These are phyloP conservation scores for Choristoneura fumiferana DNA, from an alignment of 1,140 invertebrate genomes.

Conservation along the genomic window DNA sequence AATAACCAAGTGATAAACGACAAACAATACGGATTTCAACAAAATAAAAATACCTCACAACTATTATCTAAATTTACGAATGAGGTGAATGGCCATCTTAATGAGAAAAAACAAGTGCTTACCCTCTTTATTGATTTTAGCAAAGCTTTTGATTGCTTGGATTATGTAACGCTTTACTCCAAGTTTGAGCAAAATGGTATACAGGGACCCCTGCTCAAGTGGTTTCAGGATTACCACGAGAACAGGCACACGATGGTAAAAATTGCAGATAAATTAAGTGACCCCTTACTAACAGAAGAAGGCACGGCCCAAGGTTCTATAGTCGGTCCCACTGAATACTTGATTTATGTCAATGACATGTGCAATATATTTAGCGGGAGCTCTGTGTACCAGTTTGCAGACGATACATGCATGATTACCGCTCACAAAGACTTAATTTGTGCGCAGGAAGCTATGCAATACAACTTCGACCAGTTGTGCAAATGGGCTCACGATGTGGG, in stretches of 20 bases:
- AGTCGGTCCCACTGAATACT: not conserved
- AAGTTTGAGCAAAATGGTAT: not conserved
- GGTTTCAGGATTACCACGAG: not conserved
- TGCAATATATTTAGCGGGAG: no score
- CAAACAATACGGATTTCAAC: not conserved
- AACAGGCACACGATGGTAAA: not conserved
- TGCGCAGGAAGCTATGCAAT: not conserved
- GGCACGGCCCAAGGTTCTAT: not conserved
- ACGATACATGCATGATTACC: not conserved
- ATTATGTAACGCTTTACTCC: not conserved
- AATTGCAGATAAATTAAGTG: not conserved
- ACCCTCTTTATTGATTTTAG: not conserved
- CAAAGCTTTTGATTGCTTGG: not conserved
- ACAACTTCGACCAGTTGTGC: not conserved
- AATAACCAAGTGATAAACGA: not conserved
- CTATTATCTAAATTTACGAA: not conserved
- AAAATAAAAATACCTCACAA: not conserved
- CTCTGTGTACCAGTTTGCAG: no score
- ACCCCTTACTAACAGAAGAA: not conserved
- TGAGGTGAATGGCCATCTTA: not conserved
- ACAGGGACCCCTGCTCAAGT: not conserved
- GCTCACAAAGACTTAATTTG: not conserved
- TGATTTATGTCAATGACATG: no score
- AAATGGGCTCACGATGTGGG: constrained; percentile 8
- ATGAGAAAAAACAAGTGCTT: not conserved